Evolutionary conservation across 2,113 vertebrate species (phyloP), one percentile per base, ranked within the genome.

Genomic region (Prunella himalayana): DNA sequence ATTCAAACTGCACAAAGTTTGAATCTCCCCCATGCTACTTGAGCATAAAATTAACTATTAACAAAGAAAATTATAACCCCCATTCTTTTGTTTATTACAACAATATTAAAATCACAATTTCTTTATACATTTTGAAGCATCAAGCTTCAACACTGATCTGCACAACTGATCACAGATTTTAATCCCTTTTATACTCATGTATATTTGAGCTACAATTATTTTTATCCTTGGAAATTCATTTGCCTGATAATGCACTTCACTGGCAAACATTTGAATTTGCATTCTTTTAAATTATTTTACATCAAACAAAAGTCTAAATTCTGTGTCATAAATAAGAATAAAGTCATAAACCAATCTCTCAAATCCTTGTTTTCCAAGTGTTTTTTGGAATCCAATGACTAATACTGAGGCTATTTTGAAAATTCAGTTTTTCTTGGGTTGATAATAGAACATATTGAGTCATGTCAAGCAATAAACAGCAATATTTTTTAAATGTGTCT

Each of bases 241-340:
- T 41, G 30, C 9, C 27, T 72, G 11, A 65, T 10, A 56, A 50
- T 28, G 9, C 35, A 73, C 22, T 41, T 86, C 59, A 4, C 22
- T 60, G 45, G 54, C 27, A 80, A 91, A 80, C 15, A 73, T 44
- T 76, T 85, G 79, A 65, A 27, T 49, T 76, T 87, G 10, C 49
- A 11, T 73, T 94, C 35, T 73, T 96, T 61, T 79, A 94, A 80
- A 35, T 61, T 19, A 20, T 84, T 89, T 90, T 37, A 77, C 65
- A 84, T 60, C 47, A 96, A 97, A 82, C 90, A 81, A 33, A 73
- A 59, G 18, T 91, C 59, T 81, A 79, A 70, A 65, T 92, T 78
- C 72, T 64, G 14, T 57, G 61, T 57, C 64, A 77, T 63, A 88
- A 61, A 28, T 51, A 78, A 79, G 28, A 82, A 23, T 70, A 27